Evolutionary conservation across 2,113 vertebrate species (phyloP).

Genomic region (Alaudala cheleensis): DNA sequence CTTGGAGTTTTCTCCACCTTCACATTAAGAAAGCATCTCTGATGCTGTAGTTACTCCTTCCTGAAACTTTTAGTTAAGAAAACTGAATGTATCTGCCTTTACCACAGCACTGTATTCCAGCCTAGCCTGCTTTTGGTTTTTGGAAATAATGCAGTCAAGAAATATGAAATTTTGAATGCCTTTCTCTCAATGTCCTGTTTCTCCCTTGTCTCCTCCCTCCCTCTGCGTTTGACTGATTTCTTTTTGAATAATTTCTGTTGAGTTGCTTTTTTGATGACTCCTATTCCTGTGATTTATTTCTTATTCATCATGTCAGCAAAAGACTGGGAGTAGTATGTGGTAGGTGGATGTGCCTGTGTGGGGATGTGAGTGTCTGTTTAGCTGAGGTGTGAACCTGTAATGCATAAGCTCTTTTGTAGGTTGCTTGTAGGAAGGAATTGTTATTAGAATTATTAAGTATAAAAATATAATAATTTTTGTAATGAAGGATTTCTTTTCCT

Average conservation of each 20-base stretch:
- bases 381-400: not conserved
- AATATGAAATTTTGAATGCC: not conserved
- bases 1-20: not conserved
- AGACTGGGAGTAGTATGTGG: not conserved
- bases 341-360: not conserved
- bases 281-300: not conserved
- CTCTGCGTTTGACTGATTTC: not conserved
- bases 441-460: not conserved
- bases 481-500: not conserved
- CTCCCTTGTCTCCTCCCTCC: not conserved
- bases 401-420: not conserved
- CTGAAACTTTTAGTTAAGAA: not conserved
- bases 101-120: not conserved
- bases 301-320: not conserved
- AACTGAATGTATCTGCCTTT: not conserved
- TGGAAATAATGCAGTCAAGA: not conserved
- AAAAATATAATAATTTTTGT: not conserved
- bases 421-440: not conserved
- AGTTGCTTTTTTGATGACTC: not conserved
- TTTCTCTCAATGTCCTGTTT: not conserved
- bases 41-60: not conserved
- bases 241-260: not conserved
- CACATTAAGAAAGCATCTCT: not conserved
- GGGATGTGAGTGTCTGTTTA: not conserved
- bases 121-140: not conserved